Base-by-base conservation (phyloP, 2,113 vertebrate genomes). In the Coracopsis vasa region DNA sequence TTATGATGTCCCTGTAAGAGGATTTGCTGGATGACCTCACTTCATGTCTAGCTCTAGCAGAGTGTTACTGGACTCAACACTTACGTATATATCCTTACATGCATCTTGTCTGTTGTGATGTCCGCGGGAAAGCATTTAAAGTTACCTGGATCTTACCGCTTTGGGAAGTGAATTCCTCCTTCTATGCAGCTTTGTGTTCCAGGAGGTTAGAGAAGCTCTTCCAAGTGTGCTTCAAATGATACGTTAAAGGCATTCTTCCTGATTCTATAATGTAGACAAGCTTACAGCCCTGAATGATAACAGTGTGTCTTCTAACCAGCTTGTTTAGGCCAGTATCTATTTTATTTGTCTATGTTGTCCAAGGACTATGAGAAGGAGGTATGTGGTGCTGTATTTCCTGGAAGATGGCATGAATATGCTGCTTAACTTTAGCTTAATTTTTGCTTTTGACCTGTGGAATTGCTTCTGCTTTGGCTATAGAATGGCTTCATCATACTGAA, bases 321-420 rank as follows among this genome's bases (percentile, higher is more conserved):
- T 90, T 86, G 71, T 93, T 97, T 93, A 96, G 96, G 96, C 94
- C 91, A 54, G 84, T 88, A 66, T 95, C 73, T 96, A 60, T 97
- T 97, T 97, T 97, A 89, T 96, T 94, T 97, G 82, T 86, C 84
- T 92, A 67, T 91, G 95, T 92, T 96, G 80, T 80, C 93, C 86
- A 88, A 96, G 94, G 90, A 94, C 8, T 95, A 60, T 97, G 95
- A 96, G 50, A 92, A 94, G 93, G 96, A 97, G 96, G 92, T 97
- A 94, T 44, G 94, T 96, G 94, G 42, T 62, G 62, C 65, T 41
- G 44, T 80, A 56, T 94, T 88, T 94, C 86, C 79, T 86, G 69
- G 69, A 87, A 85, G 83, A 95, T 94, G 66, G 93, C 82, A 95
- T 95, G 80, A 77, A 65, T 13, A 33, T 42, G 21, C 24, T 89